phyloP scores from a whole-genome alignment of 2,888 invertebrate species.

The Hipparchia sbordonii region DNA sequence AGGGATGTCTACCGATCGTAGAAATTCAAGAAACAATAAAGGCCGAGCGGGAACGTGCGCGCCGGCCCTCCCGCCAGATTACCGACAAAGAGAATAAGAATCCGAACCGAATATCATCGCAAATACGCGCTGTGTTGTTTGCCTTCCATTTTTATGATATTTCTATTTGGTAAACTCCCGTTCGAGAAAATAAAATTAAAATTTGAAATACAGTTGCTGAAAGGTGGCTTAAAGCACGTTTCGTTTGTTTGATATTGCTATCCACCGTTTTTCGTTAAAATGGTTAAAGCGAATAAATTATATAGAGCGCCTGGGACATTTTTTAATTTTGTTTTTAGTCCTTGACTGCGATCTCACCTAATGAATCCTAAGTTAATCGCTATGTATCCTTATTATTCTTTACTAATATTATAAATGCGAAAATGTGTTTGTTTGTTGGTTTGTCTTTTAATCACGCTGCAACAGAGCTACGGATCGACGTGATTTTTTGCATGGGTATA shows the following conservation, averaged over 20 bases:
- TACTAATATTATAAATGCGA: no score
- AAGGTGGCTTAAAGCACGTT: constrained; percentile 56
- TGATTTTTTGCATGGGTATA: no score
- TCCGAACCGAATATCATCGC: constrained; percentile 67
- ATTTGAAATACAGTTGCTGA: constrained; percentile 53
- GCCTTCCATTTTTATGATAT: constrained; percentile 73
- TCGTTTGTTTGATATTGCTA: constrained; percentile 41
- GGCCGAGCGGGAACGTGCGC: constrained; percentile 68
- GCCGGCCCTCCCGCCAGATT: constrained; percentile 66
- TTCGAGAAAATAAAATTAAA: constrained; percentile 60
- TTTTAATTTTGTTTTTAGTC: no score
- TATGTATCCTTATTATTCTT: no score
- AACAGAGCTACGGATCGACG: no score
- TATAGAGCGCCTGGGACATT: no score
- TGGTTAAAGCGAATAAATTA: constrained; percentile 13
- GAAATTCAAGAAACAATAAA: constrained; percentile 73
- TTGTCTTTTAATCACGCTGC: no score
- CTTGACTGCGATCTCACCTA: no score
- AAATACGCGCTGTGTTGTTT: constrained; percentile 75
- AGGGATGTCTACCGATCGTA: constrained; percentile 42
- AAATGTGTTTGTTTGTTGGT: no score
- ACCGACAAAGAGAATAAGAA: constrained; percentile 73
- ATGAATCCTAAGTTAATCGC: no score
- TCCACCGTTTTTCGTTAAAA: constrained; percentile 10
- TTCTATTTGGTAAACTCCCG: constrained; percentile 59